Evolutionary conservation across 2,797 vertebrate species (phyloP).

Genomic region (Eulemur coronatus): DNA sequence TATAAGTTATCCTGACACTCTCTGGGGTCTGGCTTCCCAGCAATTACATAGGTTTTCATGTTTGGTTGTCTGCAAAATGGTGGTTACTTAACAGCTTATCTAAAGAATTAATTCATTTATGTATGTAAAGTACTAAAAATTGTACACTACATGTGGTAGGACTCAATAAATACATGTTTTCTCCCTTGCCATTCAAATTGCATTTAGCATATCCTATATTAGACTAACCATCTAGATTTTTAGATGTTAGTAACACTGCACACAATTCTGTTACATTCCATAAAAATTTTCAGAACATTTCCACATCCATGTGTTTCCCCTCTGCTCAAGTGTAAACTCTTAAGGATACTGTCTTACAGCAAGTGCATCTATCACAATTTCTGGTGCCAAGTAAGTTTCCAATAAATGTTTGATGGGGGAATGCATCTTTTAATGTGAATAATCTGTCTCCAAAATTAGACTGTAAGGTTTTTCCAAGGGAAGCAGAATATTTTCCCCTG

Average conservation of each 20-base stretch:
- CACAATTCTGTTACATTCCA: neutral
- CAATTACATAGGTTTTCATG: neutral
- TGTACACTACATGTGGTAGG: neutral
- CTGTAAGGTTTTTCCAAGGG: neutral
- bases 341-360: neutral
- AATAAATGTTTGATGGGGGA: neutral
- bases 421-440: neutral
- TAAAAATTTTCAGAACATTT: neutral
- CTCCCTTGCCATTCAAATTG: neutral
- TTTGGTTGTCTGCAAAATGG: neutral
- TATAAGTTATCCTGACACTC: neutral
- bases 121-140: neutral
- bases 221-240: neutral
- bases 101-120: neutral
- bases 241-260: neutral
- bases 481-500: neutral
- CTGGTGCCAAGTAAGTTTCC: neutral
- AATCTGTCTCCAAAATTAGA: neutral
- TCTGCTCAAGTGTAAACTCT: neutral
- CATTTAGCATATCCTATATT: neutral
- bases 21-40: neutral
- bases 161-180: neutral
- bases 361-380: too few relatives aligned
- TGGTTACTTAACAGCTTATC: neutral
- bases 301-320: fast-evolving